Evolutionary conservation across 2,797 vertebrate genomes (phyloP).

Genomic region (Sphenopsis melanotis): DNA sequence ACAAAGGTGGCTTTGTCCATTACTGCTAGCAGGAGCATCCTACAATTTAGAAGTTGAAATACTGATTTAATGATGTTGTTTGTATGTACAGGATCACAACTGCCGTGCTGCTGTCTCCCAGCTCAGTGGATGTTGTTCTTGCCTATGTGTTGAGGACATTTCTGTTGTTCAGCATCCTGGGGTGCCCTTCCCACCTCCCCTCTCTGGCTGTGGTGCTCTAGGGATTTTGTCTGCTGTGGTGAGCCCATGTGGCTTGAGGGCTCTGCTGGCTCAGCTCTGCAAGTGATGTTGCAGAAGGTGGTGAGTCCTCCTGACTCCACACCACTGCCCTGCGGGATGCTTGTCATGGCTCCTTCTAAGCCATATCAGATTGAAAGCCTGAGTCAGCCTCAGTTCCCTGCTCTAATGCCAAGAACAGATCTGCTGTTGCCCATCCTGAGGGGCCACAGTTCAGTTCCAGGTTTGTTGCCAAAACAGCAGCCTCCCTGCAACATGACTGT

Average conservation of each 20-base stretch:
- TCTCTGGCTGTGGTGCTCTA: fast-evolving
- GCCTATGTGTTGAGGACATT: neutral
- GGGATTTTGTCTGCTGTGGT: neutral
- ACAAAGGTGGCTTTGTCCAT: fast-evolving
- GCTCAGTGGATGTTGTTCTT: neutral
- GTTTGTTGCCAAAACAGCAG: neutral
- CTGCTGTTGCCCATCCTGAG: neutral
- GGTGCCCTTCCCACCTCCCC: neutral
- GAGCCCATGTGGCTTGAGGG: neutral
- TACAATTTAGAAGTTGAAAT: neutral
- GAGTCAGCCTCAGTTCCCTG: neutral
- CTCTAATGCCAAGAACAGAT: neutral
- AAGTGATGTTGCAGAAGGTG: neutral
- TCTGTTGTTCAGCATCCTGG: neutral
- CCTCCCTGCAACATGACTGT: fast-evolving
- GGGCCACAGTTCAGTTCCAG: neutral
- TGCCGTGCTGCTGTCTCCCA: neutral
- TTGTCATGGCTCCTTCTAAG: neutral
- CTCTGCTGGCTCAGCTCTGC: neutral
- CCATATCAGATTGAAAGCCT: neutral
- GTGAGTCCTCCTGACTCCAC: neutral
- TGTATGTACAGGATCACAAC: neutral
- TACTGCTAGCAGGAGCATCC: neutral
- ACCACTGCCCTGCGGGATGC: fast-evolving
- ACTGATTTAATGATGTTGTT: neutral